Base-by-base conservation (phyloP, 2,113 vertebrate species). In the Vombatus ursinus region DNA sequence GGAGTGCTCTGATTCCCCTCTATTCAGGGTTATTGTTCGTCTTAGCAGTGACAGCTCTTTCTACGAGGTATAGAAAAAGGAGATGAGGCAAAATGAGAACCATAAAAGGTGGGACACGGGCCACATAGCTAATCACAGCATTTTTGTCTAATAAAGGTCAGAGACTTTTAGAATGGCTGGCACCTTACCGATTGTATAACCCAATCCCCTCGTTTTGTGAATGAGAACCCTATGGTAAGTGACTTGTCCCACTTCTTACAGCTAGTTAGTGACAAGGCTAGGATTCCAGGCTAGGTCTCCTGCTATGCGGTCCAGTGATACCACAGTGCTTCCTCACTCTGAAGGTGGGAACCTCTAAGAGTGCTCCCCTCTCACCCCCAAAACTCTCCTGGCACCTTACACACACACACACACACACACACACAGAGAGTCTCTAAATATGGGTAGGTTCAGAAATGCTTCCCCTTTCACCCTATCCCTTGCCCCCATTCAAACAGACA, bases 21-120 rank as follows among this genome's bases (percentile, higher is more conserved):
- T 98, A 98, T 98, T 98, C 96, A 94, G 95, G 92, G 96, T 98
- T 98, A 98, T 97, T 97, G 94, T 94, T 53, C 47, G 93, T 94
- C 52, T 98, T 98, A 98, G 98, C 96, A 57, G 84, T 96, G 97
- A 95, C 94, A 98, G 98, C 97, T 98, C 95, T 97, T 98, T 98
- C 98, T 98, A 98, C 92, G 96, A 94, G 97, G 93, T 91, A 90
- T 96, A 37, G 98, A 98, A 98, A 98, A 96, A 28, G 91, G 89
- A 96, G 97, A 97, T 98, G 97, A 98, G 97, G 97, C 97, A 97
- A 98, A 98, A 98, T 94, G 97, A 96, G 97, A 94, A 93, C 95
- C 96, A 95, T 98, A 98, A 84, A 98, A 98, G 44, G 94, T 94
- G 97, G 97, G 22, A 95, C 97, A 98, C 50, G 95, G 97, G 94